Evolutionary conservation across 2,888 invertebrate genomes (phyloP).

Genomic region (Cancer borealis): DNA sequence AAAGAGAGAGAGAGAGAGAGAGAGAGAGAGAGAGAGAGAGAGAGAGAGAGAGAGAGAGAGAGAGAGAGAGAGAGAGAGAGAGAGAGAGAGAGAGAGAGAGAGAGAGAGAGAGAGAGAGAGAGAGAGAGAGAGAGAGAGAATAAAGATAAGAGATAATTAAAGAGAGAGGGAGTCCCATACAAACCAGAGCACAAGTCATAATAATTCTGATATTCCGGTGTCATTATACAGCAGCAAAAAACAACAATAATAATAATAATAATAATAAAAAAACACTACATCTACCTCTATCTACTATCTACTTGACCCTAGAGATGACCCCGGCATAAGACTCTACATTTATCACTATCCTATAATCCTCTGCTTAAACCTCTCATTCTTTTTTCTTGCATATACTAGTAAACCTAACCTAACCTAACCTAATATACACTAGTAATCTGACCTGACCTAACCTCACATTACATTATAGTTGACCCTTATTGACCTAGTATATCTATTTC

Average conservation of each 20-base stretch:
- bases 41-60: conserved; percentile 49
- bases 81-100: conserved; percentile 38
- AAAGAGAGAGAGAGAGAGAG: conserved; percentile 39
- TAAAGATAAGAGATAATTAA: not conserved
- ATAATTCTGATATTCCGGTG: not conserved
- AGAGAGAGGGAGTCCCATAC: not conserved
- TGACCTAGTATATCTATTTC: no score
- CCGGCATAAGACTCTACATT: no score
- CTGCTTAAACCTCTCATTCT: no score
- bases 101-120: conserved; percentile 52
- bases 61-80: conserved; percentile 49
- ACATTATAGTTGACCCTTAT: no score
- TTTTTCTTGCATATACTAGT: no score
- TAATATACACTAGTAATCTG: no score
- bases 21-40: conserved; percentile 39
- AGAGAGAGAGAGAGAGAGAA: conserved; percentile 24
- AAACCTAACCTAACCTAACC: no score
- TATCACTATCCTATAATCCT: no score
- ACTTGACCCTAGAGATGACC: no score
- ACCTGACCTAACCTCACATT: no score
- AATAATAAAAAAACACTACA: not conserved
- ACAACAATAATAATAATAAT: no score
- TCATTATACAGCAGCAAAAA: not conserved
- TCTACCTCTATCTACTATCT: not conserved
- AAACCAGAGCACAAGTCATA: not conserved